Evolutionary conservation across 1,140 invertebrate species (phyloP).

Genomic region (silkworm (Bombyx mori)): DNA sequence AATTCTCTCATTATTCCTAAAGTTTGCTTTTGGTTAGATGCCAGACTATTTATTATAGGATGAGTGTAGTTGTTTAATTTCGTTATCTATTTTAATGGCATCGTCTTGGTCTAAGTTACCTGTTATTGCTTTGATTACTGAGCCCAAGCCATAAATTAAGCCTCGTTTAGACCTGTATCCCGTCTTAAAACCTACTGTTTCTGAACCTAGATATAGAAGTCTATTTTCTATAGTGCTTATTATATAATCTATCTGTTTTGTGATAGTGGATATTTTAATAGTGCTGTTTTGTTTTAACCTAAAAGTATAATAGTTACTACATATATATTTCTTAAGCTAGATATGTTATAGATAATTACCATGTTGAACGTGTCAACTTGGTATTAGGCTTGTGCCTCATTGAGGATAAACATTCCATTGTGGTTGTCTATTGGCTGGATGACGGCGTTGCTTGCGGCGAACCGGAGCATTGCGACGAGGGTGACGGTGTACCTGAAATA

Average conservation of each 20-base stretch:
- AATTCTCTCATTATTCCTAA: constrained; percentile 15
- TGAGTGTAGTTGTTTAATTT: constrained; percentile 14
- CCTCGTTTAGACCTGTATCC: constrained; percentile 9
- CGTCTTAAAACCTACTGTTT: constrained; percentile 13
- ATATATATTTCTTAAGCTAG: constrained; percentile 14
- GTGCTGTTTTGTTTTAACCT: constrained; percentile 15
- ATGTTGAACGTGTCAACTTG: constrained; percentile 17
- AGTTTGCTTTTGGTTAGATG: constrained; percentile 10
- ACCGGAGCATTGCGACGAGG: constrained; percentile 14
- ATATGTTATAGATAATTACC: constrained; percentile 16
- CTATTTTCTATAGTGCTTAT: constrained; percentile 24
- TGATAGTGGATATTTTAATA: constrained; percentile 3
- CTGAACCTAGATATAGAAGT: constrained; percentile 20
- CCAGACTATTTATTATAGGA: constrained; percentile 8
- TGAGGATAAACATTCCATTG: constrained; percentile 18
- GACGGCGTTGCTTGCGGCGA: constrained; percentile 16
- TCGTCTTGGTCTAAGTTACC: constrained; percentile 15
- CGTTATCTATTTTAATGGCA: constrained; percentile 11
- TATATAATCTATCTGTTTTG: constrained; percentile 19
- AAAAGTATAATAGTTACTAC: constrained; percentile 18
- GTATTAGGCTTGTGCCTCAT: constrained; percentile 15
- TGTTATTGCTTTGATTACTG: constrained; percentile 14
- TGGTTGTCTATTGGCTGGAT: constrained; percentile 23
- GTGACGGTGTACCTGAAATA: constrained; percentile 16
- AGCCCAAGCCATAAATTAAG: constrained; percentile 10